Conservation (phyloP, 2,113 vertebrate genomes). For the Vidua chalybeata region DNA sequence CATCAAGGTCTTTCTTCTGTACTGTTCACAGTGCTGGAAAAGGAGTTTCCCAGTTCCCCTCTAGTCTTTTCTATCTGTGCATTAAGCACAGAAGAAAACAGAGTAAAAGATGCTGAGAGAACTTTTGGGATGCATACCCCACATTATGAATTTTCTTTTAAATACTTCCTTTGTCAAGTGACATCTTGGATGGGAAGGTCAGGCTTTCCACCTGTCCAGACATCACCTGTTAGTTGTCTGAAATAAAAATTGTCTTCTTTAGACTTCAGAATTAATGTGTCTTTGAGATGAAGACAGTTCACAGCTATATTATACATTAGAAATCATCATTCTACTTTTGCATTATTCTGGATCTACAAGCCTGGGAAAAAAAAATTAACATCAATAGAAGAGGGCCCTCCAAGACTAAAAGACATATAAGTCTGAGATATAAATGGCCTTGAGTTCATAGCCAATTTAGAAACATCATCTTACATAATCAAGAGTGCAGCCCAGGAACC, state of each 20-base stretch:
- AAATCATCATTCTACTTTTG: not conserved
- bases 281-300: not conserved
- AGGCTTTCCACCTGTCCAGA: not conserved
- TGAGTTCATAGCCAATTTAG: not conserved
- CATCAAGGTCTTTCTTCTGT: slow-evolving; percentile 38
- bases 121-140: not conserved
- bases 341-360: not conserved
- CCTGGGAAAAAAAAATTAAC: not conserved
- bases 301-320: not conserved
- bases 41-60: not conserved
- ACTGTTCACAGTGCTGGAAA: slow-evolving; percentile 37
- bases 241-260: not conserved
- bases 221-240: not conserved
- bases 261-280: not conserved
- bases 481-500: not conserved
- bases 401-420: not conserved
- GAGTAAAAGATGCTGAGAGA: not conserved
- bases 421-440: not conserved
- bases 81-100: not conserved
- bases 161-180: not conserved
- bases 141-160: not conserved
- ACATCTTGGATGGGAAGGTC: not conserved
- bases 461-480: not conserved
- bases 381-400: not conserved
- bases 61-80: not conserved